Percentiles rank a stretch among this genome's conserved stretches.
Evolutionary conservation across 2,888 invertebrate species (phyloP).

Genomic region (Drosophila picticornis): DNA sequence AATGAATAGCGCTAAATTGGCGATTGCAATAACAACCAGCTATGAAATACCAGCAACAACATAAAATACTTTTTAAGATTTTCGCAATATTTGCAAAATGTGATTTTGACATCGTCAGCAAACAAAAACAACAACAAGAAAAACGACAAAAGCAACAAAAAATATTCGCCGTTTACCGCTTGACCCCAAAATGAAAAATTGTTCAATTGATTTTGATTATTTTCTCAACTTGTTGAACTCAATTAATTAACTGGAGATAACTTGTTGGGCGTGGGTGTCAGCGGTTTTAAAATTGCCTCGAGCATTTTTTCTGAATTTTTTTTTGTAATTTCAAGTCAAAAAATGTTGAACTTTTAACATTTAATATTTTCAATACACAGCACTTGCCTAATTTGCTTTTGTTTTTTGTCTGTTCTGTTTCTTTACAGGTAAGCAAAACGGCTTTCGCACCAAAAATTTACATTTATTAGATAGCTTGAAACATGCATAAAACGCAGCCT

Average conservation of each 20-base stretch:
- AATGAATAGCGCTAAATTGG: conserved; percentile 76
- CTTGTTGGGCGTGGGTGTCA: conserved; percentile 47
- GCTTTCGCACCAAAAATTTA: conserved; percentile 9
- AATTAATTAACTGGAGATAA: conserved; percentile 81
- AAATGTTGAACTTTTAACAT: conserved; percentile 2
- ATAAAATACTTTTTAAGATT: conserved; percentile 43
- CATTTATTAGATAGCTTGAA: conserved; percentile 21
- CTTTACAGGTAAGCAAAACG: conserved; percentile 61
- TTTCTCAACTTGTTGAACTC: conserved; percentile 82
- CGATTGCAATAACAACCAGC: conserved; percentile 38
- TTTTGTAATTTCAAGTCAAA: not conserved
- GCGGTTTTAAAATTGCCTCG: conserved; percentile 40
- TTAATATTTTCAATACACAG: not conserved
- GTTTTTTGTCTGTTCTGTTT: conserved; percentile 21
- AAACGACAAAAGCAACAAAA: not conserved
- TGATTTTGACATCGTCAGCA: conserved; percentile 54
- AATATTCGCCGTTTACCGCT: conserved; percentile 44
- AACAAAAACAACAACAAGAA: not conserved
- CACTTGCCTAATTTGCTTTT: conserved; percentile 16
- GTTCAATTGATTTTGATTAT: conserved; percentile 82
- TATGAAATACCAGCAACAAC: conserved; percentile 32
- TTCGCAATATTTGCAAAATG: conserved; percentile 66
- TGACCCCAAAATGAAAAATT: conserved; percentile 68
- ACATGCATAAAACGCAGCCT: conserved; percentile 45
- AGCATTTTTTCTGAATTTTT: not conserved